Conservation (phyloP, 1,140 invertebrate species). For the Mamestra configurata region DNA sequence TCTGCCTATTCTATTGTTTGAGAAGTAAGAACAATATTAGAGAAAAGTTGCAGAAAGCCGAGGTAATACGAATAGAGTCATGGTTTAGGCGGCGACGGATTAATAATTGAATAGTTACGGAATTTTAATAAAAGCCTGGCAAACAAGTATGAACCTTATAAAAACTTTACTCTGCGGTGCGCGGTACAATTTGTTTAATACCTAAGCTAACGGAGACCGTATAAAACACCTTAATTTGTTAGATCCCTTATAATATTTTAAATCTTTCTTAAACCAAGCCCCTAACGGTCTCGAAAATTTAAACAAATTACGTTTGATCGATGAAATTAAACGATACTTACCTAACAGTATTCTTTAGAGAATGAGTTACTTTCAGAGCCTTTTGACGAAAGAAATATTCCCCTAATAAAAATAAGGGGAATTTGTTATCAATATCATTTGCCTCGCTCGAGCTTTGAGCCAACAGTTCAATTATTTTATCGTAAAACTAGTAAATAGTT, state of each 20-base stretch:
- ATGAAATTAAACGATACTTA: conserved; percentile 52
- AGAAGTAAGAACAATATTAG: background rate
- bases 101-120: conserved; percentile 17
- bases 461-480: conserved; percentile 6
- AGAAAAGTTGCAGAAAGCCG: background rate
- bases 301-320: conserved; percentile 55
- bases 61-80: background rate
- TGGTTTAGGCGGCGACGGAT: background rate
- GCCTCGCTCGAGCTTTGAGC: conserved; percentile 10
- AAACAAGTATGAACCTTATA: conserved; percentile 12
- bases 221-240: conserved; percentile 43
- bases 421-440: conserved; percentile 27
- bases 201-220: conserved; percentile 28
- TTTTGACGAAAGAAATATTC: conserved; percentile 37
- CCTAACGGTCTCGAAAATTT: conserved; percentile 35
- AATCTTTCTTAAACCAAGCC: conserved; percentile 27
- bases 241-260: conserved; percentile 41
- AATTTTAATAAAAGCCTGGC: conserved; percentile 33
- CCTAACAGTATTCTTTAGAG: conserved; percentile 38
- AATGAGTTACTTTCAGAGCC: conserved; percentile 49
- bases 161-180: conserved; percentile 24
- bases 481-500: conserved; percentile 23
- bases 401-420: conserved; percentile 19
- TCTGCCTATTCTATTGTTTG: background rate
- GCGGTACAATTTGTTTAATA: conserved; percentile 43